Evolutionary conservation across 2,888 invertebrate species (phyloP), one percentile per base, ranked within the genome.

Genomic region (Drosophila meridiana): DNA sequence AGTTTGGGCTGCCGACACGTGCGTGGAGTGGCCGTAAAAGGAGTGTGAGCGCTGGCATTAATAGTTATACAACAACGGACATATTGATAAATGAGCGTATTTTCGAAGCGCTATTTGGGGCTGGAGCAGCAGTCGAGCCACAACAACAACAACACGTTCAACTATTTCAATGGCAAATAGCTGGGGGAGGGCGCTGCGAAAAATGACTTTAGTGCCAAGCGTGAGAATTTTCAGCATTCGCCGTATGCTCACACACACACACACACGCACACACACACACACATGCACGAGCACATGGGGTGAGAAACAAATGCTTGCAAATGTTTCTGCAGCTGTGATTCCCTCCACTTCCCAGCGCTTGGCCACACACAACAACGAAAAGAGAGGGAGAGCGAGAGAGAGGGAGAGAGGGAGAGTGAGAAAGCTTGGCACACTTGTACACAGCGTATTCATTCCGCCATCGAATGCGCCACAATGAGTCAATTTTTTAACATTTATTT

Each of bases 21-120:
- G 74, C 72, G 53, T 62, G 52, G 45, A 20, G 34, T 30, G 52
- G n/a, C 2, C 5, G 36, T 26, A 52, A n/a, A 50, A 13, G 52
- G 13, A 30, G 28, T 40, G 48, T 32, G 48, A 50, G 48, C 57
- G 60, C 68, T 68, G 80, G 74, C 82, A 90, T 89, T 89, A 89
- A 89, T 89, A 89, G 90, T 91, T 91, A 86, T 90, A 89, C 83
- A 87, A 88, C 90, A 87, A 84, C 91, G 90, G 91, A 89, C 91
- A 90, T 86, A 88, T 91, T 91, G 91, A 91, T 91, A 91, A 92
- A 91, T 89, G 92, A 89, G 84, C 76, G 73, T 66, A 81, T 89
- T 89, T 87, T 73, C 87, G 69, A 78, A 80, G 61, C 73, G 77
- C 79, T 59, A 50, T 75, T 76, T 48, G 59, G 57, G 56, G 58